A percentile compares a stretch with the other conserved stretches of the same genome.
phyloP scores from a whole-genome alignment of 2,113 vertebrate genomes.

The Passerina amoena region DNA sequence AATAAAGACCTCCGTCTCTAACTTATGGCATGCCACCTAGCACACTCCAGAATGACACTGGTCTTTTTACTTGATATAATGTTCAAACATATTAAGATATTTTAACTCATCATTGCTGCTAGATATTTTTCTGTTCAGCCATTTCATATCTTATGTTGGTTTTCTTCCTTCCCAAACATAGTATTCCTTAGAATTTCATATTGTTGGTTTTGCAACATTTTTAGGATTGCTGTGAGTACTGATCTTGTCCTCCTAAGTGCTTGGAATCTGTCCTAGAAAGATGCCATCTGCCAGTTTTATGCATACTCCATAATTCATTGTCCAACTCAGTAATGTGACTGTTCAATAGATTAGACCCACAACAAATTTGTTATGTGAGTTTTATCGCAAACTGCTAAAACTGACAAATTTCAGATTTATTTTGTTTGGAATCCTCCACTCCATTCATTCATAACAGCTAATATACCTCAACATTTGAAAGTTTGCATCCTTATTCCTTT shows the following conservation, averaged over 20 bases:
- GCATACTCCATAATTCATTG: not conserved
- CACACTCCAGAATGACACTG: not conserved
- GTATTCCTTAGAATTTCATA: not conserved
- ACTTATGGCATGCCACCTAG: not conserved
- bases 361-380: not conserved
- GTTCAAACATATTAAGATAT: not conserved
- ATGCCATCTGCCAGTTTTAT: constrained; percentile 20
- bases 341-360: not conserved
- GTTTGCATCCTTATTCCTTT: not conserved
- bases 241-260: not conserved
- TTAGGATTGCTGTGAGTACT: not conserved
- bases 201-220: not conserved
- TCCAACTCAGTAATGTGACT: not conserved
- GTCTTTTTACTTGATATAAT: not conserved
- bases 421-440: not conserved
- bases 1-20: not conserved
- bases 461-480: not conserved
- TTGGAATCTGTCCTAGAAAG: constrained; percentile 12
- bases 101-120: not conserved
- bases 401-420: not conserved
- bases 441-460: not conserved
- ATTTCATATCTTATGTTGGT: not conserved
- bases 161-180: not conserved
- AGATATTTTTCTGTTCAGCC: not conserved
- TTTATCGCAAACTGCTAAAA: constrained; percentile 14